These are phyloP conservation scores for Portevinia maculata DNA, from an alignment of 2,888 invertebrate species.

Conservation along the genomic window DNA sequence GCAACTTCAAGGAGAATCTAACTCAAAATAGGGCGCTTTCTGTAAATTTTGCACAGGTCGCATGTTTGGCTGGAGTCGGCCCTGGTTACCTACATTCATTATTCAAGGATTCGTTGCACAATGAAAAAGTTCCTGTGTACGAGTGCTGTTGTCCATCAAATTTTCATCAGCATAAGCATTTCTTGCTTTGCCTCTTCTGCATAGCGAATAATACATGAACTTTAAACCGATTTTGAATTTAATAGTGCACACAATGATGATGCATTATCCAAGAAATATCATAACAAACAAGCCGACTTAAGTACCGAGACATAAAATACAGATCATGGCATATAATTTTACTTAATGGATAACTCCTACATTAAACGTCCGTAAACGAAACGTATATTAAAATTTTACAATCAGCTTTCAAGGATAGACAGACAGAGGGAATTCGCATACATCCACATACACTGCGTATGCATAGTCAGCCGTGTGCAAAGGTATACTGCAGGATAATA, in stretches of 20 bases:
- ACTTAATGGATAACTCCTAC: constrained; percentile 30
- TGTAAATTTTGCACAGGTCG: no score
- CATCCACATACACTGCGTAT: neutral
- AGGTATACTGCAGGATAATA: neutral
- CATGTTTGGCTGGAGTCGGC: no score
- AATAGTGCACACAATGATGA: constrained; percentile 14
- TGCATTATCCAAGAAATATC: constrained; percentile 15
- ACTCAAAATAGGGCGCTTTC: no score
- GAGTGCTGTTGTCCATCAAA: no score
- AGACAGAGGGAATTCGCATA: constrained; percentile 26
- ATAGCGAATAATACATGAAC: constrained; percentile 7
- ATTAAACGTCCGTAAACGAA: constrained; percentile 38
- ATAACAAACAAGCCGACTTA: neutral
- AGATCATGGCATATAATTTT: constrained; percentile 16
- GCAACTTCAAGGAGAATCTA: no score
- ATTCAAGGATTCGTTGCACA: no score
- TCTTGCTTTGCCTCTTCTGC: no score
- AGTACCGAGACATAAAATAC: neutral
- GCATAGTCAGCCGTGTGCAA: neutral
- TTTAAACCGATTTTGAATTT: constrained; percentile 46
- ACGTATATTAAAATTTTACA: constrained; percentile 36
- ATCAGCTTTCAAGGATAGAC: constrained; percentile 33
- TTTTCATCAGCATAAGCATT: no score
- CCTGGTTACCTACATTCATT: no score
- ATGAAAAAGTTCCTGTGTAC: no score